Evolutionary conservation across 2,888 invertebrate genomes (phyloP).

Genomic region (Gnatocerus cornutus): DNA sequence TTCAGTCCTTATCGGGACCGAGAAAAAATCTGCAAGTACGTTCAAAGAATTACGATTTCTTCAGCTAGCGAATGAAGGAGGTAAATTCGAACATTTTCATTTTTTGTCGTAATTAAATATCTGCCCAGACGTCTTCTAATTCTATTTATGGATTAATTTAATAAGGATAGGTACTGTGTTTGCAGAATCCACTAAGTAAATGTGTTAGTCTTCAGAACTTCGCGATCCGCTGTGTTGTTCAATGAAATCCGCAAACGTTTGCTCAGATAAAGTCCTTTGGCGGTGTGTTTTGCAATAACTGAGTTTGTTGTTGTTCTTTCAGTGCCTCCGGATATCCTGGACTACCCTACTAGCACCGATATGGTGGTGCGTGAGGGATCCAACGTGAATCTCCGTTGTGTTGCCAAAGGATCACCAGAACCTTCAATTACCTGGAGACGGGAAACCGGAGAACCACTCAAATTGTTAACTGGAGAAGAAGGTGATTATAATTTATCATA

Average conservation of each 20-base stretch:
- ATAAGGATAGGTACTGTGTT: neutral
- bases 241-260: constrained; percentile 22
- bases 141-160: too few relatives aligned
- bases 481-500: constrained; percentile 71
- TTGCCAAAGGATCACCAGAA: constrained; percentile 89
- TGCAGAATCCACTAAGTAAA: constrained; percentile 10
- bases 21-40: constrained; percentile 1
- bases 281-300: constrained; percentile 33
- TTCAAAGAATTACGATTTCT: neutral
- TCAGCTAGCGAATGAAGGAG: too few relatives aligned
- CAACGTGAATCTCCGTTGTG: constrained; percentile 89
- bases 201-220: neutral
- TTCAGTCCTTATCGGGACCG: constrained; percentile 3
- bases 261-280: constrained; percentile 28
- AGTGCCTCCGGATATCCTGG: constrained; percentile 91
- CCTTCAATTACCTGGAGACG: constrained; percentile 92
- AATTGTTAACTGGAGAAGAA: constrained; percentile 78
- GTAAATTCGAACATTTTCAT: too few relatives aligned
- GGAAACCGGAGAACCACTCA: constrained; percentile 82
- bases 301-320: constrained; percentile 60
- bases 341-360: constrained; percentile 89
- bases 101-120: too few relatives aligned
- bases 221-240: constrained; percentile 14
- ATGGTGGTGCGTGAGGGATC: constrained; percentile 90
- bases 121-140: too few relatives aligned